A percentile compares a stretch with the other conserved stretches of the same genome.
Evolutionary conservation across 2,888 invertebrate species (phyloP).

Genomic region (Drosophila colorata): DNA sequence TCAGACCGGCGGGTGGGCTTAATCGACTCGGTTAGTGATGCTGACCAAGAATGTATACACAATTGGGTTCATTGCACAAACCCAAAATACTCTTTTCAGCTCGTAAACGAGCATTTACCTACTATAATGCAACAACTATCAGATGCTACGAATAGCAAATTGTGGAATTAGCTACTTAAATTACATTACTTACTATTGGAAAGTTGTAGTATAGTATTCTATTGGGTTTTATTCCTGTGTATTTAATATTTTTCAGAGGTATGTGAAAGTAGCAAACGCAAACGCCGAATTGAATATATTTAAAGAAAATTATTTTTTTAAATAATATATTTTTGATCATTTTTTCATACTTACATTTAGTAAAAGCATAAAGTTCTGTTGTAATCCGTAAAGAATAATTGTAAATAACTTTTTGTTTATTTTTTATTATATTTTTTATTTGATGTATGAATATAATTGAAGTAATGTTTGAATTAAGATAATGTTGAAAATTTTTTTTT

Average conservation of each 20-base stretch:
- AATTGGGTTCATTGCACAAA: too few species aligned
- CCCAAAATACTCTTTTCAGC: too few species aligned
- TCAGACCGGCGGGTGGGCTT: too few species aligned
- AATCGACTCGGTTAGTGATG: too few species aligned
- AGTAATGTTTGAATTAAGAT: slow-evolving; percentile 7
- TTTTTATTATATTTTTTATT: not conserved
- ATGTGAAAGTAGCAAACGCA: slow-evolving; percentile 45
- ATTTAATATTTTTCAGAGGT: not conserved
- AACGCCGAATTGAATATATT: slow-evolving; percentile 13
- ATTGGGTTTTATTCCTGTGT: not conserved
- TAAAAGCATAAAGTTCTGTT: slow-evolving; percentile 12
- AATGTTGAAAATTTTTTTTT: slow-evolving; percentile 4
- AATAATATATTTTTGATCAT: not conserved
- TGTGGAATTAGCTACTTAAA: too few species aligned
- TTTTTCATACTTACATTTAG: slow-evolving; percentile 58
- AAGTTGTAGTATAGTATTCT: too few species aligned
- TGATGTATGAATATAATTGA: slow-evolving; percentile 1
- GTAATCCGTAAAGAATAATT: slow-evolving; percentile 43
- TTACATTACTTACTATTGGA: too few species aligned
- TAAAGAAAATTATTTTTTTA: too few species aligned
- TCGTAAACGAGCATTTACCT: too few species aligned
- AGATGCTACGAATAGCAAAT: too few species aligned
- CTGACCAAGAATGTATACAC: too few species aligned
- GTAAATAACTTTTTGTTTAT: slow-evolving; percentile 10
- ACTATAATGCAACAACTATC: too few species aligned